phyloP scores from a whole-genome alignment of 2,888 invertebrate species.

The Lithophane ornitopus region DNA sequence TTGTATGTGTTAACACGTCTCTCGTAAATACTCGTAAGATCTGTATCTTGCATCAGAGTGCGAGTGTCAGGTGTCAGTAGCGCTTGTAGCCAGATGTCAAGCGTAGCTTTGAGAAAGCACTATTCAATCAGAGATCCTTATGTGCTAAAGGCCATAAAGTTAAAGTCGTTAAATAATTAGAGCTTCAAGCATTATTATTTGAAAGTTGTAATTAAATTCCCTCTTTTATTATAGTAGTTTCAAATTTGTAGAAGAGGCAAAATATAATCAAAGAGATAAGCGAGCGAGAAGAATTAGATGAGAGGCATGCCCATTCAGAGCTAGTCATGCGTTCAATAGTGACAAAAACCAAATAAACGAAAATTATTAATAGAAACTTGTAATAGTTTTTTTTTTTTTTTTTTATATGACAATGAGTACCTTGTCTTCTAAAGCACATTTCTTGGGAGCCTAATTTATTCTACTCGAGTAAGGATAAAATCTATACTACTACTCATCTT shows the following conservation, averaged over 20 bases:
- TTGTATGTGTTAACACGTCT: slow-evolving; percentile 25
- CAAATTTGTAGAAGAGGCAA: slow-evolving; percentile 4
- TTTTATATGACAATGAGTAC: not conserved
- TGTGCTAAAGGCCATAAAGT: slow-evolving; percentile 13
- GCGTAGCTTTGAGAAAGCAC: not conserved
- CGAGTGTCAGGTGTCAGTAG: not conserved
- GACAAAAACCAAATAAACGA: slow-evolving; percentile 12
- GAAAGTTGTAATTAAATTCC: slow-evolving; percentile 21
- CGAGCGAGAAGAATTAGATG: not conserved
- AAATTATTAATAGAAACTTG: not conserved
- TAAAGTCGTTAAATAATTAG: slow-evolving; percentile 22
- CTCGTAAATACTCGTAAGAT: not conserved
- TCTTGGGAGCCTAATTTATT: not conserved
- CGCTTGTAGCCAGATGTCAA: slow-evolving; percentile 20
- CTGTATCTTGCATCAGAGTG: not conserved
- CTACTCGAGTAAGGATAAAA: slow-evolving; percentile 1
- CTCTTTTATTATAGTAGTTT: slow-evolving; percentile 10
- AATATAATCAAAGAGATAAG: not conserved
- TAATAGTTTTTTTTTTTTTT: not conserved
- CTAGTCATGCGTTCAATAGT: slow-evolving; percentile 26
- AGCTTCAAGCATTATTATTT: slow-evolving; percentile 12
- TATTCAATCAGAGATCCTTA: slow-evolving; percentile 8
- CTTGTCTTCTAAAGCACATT: not conserved
- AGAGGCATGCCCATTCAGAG: slow-evolving; percentile 14
- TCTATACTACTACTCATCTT: not conserved